phyloP scores from a whole-genome alignment of 2,797 vertebrate species.

The Meda fulgida region DNA sequence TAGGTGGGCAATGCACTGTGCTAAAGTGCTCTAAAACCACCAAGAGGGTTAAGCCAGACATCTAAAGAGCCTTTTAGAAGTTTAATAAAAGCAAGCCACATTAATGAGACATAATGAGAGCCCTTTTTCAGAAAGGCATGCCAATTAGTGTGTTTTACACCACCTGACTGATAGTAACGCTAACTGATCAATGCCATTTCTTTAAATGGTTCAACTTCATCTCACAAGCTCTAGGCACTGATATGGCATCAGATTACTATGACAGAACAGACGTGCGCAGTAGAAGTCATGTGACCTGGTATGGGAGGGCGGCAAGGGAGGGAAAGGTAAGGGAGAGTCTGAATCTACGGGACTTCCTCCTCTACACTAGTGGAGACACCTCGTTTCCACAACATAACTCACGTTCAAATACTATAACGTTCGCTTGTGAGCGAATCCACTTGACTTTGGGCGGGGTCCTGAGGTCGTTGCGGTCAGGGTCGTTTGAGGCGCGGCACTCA shows the following conservation, averaged over 20 bases:
- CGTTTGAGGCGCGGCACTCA: conserved; percentile 94
- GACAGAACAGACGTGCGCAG: conserved; percentile 48
- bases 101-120: conserved; percentile 58
- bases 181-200: background rate
- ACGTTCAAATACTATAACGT: conserved; percentile 93
- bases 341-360: conserved; percentile 65
- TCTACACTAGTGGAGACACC: conserved; percentile 65
- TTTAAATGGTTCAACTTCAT: conserved; percentile 22
- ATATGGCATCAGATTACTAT: conserved; percentile 62
- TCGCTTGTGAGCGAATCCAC: conserved; percentile 97
- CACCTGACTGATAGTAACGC: conserved; percentile 67
- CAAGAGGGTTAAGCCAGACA: conserved; percentile 51
- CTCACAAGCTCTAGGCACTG: background rate
- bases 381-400: conserved; percentile 81
- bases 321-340: conserved; percentile 47
- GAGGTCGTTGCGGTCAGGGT: conserved; percentile 94
- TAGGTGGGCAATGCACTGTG: background rate
- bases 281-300: conserved; percentile 7
- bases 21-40: background rate
- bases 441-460: conserved; percentile 91
- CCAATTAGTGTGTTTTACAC: conserved; percentile 60
- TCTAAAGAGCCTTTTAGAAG: conserved; percentile 45
- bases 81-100: conserved; percentile 56
- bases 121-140: conserved; percentile 55
- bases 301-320: conserved; percentile 53